Conservation (phyloP, 2,888 invertebrate genomes). For the Pseudococcus longispinus region DNA sequence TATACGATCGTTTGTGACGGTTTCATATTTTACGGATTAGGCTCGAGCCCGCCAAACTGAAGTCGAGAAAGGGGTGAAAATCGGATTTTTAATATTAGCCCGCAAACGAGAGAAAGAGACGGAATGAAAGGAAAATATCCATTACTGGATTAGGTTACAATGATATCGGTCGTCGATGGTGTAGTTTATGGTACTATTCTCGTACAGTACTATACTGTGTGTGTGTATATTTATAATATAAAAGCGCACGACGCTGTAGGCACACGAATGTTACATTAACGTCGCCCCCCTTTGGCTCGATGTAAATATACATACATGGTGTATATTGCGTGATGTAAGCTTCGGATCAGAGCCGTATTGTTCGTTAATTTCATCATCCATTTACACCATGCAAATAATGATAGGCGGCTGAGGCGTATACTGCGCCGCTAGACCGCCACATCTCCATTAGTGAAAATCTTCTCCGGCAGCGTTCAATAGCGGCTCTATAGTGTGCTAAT, state of each 20-base stretch:
- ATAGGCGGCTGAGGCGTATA: constrained; percentile 48
- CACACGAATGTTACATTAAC: constrained; percentile 54
- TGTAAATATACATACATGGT: constrained; percentile 35
- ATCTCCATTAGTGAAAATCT: constrained; percentile 53
- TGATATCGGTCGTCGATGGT: constrained; percentile 55
- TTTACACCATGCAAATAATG: constrained; percentile 57
- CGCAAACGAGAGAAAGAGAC: neutral
- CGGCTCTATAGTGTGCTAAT: constrained; percentile 6
- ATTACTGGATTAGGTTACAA: constrained; percentile 56
- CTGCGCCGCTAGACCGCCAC: neutral
- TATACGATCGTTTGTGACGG: neutral
- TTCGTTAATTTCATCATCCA: constrained; percentile 56
- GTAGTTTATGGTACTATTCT: neutral
- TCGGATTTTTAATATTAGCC: constrained; percentile 21
- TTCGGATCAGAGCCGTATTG: constrained; percentile 53
- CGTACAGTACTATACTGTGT: neutral
- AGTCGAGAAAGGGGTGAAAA: constrained; percentile 34
- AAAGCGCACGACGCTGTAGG: constrained; percentile 42
- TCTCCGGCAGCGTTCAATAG: neutral
- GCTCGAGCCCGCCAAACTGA: neutral
- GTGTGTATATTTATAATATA: neutral
- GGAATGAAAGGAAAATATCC: constrained; percentile 48
- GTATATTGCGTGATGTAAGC: constrained; percentile 54
- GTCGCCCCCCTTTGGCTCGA: neutral
- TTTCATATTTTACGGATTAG: constrained; percentile 46